Percentiles rank a stretch among this genome's conserved stretches.
These are phyloP conservation scores for Anticlea derivata DNA, from an alignment of 2,888 invertebrate genomes.

Conservation along the genomic window DNA sequence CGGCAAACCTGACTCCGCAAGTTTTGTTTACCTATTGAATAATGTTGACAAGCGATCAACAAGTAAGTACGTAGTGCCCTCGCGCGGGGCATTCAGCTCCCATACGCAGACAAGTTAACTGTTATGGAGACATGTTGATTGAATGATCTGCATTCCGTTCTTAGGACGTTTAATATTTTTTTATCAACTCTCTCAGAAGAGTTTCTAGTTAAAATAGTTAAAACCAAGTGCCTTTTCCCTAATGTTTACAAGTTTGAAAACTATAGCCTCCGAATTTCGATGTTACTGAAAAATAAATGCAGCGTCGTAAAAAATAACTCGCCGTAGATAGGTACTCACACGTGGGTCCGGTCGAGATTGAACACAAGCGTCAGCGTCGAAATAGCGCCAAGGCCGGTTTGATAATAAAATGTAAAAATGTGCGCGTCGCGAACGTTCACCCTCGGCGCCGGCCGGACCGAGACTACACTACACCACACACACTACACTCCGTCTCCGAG, in stretches of 20 bases:
- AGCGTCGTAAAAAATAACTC: constrained; percentile 19
- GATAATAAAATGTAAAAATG: constrained; percentile 44
- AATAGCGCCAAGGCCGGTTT: constrained; percentile 64
- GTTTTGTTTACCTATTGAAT: constrained; percentile 19
- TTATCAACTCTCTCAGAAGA: too few species aligned
- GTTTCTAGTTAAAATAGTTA: too few species aligned
- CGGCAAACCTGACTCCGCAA: constrained; percentile 24
- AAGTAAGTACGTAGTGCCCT: neutral
- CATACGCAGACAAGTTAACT: neutral
- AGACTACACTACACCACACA: constrained; percentile 5
- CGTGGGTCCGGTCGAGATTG: constrained; percentile 41
- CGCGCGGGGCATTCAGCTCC: neutral
- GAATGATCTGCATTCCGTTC: too few species aligned
- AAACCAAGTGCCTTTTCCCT: too few species aligned
- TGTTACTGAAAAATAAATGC: constrained; percentile 2
- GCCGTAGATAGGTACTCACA: constrained; percentile 55
- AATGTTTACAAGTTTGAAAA: neutral
- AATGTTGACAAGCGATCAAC: constrained; percentile 15
- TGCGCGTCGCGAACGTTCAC: constrained; percentile 31
- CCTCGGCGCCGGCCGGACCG: constrained; percentile 24
- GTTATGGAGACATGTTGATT: too few species aligned
- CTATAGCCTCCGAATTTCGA: neutral
- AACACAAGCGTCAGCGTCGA: constrained; percentile 49
- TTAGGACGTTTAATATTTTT: too few species aligned
- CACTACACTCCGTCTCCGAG: neutral